Evolutionary conservation across 2,113 vertebrate genomes (phyloP).

Genomic region (Poeciliopsis occidentalis): DNA sequence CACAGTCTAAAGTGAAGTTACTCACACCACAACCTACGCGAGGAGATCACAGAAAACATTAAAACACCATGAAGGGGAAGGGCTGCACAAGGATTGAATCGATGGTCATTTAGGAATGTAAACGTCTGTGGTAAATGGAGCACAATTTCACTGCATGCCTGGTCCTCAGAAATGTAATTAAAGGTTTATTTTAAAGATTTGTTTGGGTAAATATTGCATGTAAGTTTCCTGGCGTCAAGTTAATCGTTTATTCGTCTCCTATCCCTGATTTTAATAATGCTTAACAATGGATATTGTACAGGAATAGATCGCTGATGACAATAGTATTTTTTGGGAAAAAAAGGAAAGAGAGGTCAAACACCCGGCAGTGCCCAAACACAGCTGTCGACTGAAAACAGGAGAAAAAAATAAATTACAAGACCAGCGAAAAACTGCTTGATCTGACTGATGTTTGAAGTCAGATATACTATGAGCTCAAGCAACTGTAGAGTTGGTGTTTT

Average conservation of each 20-base stretch:
- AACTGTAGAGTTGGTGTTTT: not conserved
- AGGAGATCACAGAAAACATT: conserved; percentile 58
- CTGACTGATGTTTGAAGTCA: conserved; percentile 2
- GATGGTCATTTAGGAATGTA: conserved; percentile 37
- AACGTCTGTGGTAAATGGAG: conserved; percentile 24
- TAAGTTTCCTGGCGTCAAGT: conserved; percentile 1
- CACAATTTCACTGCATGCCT: conserved; percentile 10
- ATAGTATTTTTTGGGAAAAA: not conserved
- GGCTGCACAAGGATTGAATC: conserved; percentile 15
- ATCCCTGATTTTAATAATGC: conserved; percentile 44
- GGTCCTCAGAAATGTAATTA: conserved; percentile 2
- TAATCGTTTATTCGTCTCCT: conserved; percentile 5
- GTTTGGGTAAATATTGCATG: too few species aligned
- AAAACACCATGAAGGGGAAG: conserved; percentile 51
- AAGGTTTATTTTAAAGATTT: conserved; percentile 6
- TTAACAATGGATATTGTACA: not conserved
- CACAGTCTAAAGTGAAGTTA: conserved; percentile 54
- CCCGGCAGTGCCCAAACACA: conserved; percentile 8
- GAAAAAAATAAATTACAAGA: not conserved
- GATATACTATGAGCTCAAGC: not conserved
- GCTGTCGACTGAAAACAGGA: conserved; percentile 9
- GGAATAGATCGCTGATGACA: not conserved
- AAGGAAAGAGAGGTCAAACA: not conserved
- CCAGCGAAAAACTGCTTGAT: conserved; percentile 7
- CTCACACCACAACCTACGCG: conserved; percentile 53